Evolutionary conservation across 2,113 vertebrate genomes (phyloP).

Genomic region (Gorsachius goisagi): DNA sequence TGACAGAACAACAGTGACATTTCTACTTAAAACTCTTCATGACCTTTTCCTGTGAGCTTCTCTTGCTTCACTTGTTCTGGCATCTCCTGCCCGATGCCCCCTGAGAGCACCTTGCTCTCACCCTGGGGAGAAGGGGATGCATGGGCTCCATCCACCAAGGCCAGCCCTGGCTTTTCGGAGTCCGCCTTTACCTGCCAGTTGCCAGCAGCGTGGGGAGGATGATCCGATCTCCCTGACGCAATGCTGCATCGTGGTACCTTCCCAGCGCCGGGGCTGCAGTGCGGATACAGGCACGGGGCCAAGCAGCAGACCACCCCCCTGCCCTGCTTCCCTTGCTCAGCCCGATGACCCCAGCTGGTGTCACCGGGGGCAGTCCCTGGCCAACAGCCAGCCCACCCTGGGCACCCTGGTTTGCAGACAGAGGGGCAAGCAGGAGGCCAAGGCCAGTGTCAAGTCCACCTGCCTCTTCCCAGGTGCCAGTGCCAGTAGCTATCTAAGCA

Average conservation of each 20-base stretch:
- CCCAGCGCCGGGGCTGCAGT: rapidly evolving
- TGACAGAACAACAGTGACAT: slow-evolving; percentile 50
- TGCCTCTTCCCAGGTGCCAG: not conserved
- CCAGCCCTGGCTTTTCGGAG: not conserved
- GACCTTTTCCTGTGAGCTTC: slow-evolving; percentile 51
- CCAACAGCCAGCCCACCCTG: not conserved
- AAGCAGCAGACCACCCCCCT: not conserved
- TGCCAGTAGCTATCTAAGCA: rapidly evolving
- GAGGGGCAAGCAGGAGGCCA: not conserved
- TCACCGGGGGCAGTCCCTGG: not conserved
- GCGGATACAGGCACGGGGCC: rapidly evolving
- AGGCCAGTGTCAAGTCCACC: not conserved
- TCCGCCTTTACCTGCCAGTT: not conserved
- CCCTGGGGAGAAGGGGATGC: not conserved
- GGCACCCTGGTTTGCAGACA: not conserved
- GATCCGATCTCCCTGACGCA: rapidly evolving
- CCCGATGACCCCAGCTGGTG: not conserved
- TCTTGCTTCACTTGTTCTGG: slow-evolving; percentile 38
- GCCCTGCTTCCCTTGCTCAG: not conserved
- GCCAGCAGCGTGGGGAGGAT: rapidly evolving
- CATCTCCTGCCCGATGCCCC: not conserved
- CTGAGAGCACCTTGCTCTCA: not conserved
- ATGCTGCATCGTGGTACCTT: rapidly evolving
- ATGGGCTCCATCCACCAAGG: not conserved
- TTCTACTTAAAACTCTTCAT: slow-evolving; percentile 51